Base-by-base conservation (phyloP, 2,888 invertebrate species). In the Epinotia brunnichana region DNA sequence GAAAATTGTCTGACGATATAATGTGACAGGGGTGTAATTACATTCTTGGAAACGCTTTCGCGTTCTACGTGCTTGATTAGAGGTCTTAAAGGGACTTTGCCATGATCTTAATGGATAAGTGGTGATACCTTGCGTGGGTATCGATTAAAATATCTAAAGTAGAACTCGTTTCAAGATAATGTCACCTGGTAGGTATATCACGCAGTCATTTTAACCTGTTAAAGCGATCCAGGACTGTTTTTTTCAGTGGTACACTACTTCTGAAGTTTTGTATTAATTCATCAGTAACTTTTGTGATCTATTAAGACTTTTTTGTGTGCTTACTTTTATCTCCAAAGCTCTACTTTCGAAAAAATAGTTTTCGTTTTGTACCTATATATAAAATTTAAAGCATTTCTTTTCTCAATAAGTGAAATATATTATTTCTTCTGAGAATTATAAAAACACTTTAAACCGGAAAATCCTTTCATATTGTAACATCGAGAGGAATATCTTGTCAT, bases 1-100 rank as follows among this genome's bases (percentile, higher is more conserved):
- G 84, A 84, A 83, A 84, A 82, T 78, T 77, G 75, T 74, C 74
- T 74, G 71, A 51, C 72, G 44, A 54, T 63, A 51, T 70, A 69
- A 70, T 53, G 69, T 75, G 75, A 74, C 77, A 74, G 73, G 76
- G 76, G 54, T 77, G 75, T 77, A 77, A 79, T 81, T 77, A 77
- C 68, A 69, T 77, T 74, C 76, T 74, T 73, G 76, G 77, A 76
- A 76, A 73, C 76, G 75, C 59, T 74, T 69, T 70, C 62, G 54
- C 44, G 57, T 44, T 44, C 10, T 56, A 44, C 10, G 24, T 56
- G 19, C 56, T 56, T 29, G 60, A 51, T 62, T 66, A 54, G 56
- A 41, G 56, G 13, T 24, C 5, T 56, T 56, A 11, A 64, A 66
- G 66, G 39, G 53, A 9, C 9, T 64, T 64, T 48, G 61, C 44